Conservation (phyloP, 2,888 invertebrate species). For the Euzophera pinguis region DNA sequence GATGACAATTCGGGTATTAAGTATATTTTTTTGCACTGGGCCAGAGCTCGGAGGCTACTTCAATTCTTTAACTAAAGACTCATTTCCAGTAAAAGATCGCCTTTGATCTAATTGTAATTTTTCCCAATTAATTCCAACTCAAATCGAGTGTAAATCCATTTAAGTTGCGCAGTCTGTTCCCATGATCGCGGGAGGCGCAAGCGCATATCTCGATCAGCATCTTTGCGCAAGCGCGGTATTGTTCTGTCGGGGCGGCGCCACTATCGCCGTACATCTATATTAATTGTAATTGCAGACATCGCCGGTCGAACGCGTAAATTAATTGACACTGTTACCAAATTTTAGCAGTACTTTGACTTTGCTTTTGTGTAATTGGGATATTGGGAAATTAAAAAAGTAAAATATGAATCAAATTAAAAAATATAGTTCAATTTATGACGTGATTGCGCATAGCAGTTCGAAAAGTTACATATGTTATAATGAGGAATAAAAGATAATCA, state of each 20-base stretch:
- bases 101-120: background rate
- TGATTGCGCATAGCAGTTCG: too few species aligned
- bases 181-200: slow-evolving; percentile 14
- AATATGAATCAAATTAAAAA: too few species aligned
- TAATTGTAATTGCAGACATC: slow-evolving; percentile 41
- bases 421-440: too few species aligned
- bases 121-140: background rate
- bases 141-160: background rate
- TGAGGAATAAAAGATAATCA: too few species aligned
- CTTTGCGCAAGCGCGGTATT: slow-evolving; percentile 37
- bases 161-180: slow-evolving; percentile 10
- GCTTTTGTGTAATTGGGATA: background rate
- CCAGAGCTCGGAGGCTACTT: too few species aligned
- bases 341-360: background rate
- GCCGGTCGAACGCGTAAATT: slow-evolving; percentile 20
- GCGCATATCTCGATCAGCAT: slow-evolving; percentile 12
- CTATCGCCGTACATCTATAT: slow-evolving; percentile 39
- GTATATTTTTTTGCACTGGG: too few species aligned
- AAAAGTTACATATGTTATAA: too few species aligned
- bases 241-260: slow-evolving; percentile 25
- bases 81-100: too few species aligned
- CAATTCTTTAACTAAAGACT: too few species aligned
- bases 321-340: slow-evolving; percentile 18
- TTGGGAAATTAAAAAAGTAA: too few species aligned
- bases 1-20: too few species aligned